phyloP scores from a whole-genome alignment of 2,113 vertebrate species.

The Psophia crepitans region DNA sequence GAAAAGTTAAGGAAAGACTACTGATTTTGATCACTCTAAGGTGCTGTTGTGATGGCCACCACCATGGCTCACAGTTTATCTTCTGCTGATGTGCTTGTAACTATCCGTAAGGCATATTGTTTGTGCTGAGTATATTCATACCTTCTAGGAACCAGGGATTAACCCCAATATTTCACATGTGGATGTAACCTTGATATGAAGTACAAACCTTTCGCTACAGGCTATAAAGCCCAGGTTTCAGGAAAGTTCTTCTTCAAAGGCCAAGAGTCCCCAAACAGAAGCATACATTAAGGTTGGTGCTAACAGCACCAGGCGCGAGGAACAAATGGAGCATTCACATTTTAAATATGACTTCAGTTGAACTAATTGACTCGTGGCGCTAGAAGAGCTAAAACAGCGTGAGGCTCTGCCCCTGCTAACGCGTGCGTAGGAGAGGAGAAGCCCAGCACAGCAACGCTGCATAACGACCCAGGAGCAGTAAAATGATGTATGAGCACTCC shows the following conservation, averaged over 20 bases:
- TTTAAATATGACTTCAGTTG: neutral
- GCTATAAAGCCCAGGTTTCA: neutral
- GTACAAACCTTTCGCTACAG: neutral
- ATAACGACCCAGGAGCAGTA: neutral
- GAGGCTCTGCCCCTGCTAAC: neutral
- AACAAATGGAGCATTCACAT: neutral
- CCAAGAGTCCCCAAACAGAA: neutral
- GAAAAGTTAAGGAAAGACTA: neutral
- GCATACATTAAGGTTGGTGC: neutral
- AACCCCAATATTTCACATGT: accelerated
- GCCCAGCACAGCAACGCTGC: neutral
- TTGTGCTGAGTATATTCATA: neutral
- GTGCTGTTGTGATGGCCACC: neutral
- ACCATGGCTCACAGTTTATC: neutral
- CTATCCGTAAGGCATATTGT: neutral
- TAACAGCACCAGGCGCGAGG: neutral
- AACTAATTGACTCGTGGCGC: neutral
- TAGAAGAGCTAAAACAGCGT: neutral
- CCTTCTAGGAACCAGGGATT: neutral
- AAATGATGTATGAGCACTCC: slow-evolving; percentile 54
- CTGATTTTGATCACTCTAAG: neutral
- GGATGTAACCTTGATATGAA: accelerated
- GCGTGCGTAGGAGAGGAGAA: neutral
- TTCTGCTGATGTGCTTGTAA: neutral
- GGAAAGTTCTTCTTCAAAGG: neutral